A percentile compares a stretch with the other conserved stretches of the same genome.
Conservation (phyloP, 2,113 vertebrate genomes). For the Climacteris rufus region DNA sequence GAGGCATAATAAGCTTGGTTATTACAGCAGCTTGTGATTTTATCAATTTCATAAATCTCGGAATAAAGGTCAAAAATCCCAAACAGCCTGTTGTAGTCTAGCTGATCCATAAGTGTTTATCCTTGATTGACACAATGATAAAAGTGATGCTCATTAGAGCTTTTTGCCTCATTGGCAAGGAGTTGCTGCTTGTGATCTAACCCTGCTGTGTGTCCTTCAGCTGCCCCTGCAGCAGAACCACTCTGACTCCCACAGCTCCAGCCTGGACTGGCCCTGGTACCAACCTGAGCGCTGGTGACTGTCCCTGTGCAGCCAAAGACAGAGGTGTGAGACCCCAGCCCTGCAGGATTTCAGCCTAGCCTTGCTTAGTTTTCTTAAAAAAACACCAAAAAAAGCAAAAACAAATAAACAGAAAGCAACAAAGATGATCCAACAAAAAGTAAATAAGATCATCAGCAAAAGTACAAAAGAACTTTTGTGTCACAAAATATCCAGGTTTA, state of each 20-base stretch:
- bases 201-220: background rate
- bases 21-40: background rate
- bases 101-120: background rate
- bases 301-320: background rate
- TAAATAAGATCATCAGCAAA: background rate
- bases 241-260: background rate
- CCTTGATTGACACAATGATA: background rate
- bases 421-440: background rate
- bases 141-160: background rate
- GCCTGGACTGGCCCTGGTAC: background rate
- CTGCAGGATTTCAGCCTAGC: background rate
- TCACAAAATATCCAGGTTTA: background rate
- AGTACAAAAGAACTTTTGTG: background rate
- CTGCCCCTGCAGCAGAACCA: background rate
- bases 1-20: background rate
- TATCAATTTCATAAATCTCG: background rate
- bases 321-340: background rate
- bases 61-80: constrained; percentile 7
- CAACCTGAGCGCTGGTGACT: background rate
- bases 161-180: background rate
- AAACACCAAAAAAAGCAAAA: background rate
- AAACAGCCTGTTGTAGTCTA: background rate
- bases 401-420: rapidly evolving
- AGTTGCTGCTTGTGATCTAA: background rate
- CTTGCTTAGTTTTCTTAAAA: background rate